A percentile compares a stretch with the other conserved stretches of the same genome.
These are phyloP conservation scores for Artibeus lituratus DNA, from an alignment of 2,797 vertebrate species.

Conservation along the genomic window DNA sequence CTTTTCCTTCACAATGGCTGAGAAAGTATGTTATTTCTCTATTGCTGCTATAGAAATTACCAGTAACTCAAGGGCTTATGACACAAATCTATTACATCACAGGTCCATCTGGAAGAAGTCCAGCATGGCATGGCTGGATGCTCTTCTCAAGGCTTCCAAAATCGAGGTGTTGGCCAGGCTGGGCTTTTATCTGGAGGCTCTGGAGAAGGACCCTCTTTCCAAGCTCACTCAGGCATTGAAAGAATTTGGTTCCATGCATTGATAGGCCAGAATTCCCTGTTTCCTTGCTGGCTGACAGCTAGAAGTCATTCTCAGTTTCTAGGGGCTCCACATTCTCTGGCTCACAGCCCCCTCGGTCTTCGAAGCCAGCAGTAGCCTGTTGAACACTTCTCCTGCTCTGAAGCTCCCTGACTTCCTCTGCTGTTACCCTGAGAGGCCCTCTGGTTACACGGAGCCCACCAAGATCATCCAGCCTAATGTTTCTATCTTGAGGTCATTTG, in stretches of 20 bases:
- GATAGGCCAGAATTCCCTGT: neutral
- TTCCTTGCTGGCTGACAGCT: neutral
- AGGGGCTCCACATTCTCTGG: neutral
- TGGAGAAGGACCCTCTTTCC: neutral
- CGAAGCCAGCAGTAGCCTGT: neutral
- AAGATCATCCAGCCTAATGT: neutral
- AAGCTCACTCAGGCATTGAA: neutral
- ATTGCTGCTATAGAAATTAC: neutral
- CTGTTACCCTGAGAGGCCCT: neutral
- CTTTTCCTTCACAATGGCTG: neutral
- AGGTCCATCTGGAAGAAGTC: neutral
- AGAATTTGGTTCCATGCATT: neutral
- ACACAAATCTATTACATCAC: neutral
- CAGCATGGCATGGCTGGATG: neutral
- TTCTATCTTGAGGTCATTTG: neutral
- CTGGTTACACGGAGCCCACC: neutral
- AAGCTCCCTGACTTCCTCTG: neutral
- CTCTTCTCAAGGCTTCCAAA: neutral
- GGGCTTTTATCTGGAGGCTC: neutral
- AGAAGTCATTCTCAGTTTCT: neutral
- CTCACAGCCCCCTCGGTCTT: neutral
- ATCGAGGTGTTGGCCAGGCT: neutral
- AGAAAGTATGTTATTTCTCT: neutral
- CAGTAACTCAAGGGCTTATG: neutral
- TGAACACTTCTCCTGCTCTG: neutral